Conservation (phyloP, 2,888 invertebrate species). For the Leptodirus hochenwartii region DNA sequence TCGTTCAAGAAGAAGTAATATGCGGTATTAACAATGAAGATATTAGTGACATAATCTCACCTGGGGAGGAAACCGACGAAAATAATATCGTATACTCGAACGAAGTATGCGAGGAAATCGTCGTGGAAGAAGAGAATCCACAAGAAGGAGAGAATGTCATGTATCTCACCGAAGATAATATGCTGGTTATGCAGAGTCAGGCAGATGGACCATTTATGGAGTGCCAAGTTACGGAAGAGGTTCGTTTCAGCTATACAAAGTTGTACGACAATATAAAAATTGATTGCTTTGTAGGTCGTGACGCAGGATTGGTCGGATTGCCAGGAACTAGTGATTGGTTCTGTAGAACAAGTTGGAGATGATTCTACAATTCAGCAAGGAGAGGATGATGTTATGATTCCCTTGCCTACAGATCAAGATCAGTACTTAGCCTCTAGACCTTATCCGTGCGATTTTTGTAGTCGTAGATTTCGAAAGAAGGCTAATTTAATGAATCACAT, state of each 20-base stretch:
- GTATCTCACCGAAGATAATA: constrained; percentile 25
- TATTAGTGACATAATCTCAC: constrained; percentile 23
- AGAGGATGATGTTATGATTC: constrained; percentile 49
- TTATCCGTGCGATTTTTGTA: constrained; percentile 76
- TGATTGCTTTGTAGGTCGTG: constrained; percentile 63
- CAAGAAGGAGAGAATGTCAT: constrained; percentile 19
- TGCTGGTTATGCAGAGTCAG: constrained; percentile 23
- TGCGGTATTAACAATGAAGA: constrained; percentile 32
- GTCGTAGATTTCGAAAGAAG: constrained; percentile 66
- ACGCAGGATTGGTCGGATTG: constrained; percentile 67
- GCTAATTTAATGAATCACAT: constrained; percentile 73
- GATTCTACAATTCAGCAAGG: constrained; percentile 24
- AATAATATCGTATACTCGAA: constrained; percentile 25
- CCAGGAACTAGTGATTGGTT: constrained; percentile 43
- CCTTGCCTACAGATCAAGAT: constrained; percentile 65
- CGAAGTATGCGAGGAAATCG: constrained; percentile 29
- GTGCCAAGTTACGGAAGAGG: constrained; percentile 20
- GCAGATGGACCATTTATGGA: constrained; percentile 21
- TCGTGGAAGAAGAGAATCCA: constrained; percentile 16
- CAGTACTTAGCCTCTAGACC: constrained; percentile 60
- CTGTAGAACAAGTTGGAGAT: constrained; percentile 30
- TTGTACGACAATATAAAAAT: constrained; percentile 53
- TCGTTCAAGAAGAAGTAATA: constrained; percentile 32
- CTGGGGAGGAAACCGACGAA: constrained; percentile 29
- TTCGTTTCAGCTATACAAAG: no score